Conservation (phyloP, 2,797 vertebrate genomes). For the Sebastes steindachneri region DNA sequence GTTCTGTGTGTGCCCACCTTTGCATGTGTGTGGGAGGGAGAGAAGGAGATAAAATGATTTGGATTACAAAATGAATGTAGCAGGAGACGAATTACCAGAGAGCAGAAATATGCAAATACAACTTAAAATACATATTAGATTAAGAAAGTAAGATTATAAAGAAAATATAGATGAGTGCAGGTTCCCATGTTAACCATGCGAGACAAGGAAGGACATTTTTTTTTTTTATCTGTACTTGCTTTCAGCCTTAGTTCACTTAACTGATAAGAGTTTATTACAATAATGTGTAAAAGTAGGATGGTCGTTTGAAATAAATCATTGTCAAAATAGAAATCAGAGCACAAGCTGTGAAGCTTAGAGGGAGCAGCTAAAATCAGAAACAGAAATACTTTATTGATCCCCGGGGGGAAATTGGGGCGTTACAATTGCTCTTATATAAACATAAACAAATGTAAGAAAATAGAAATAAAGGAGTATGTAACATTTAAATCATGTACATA, state of each 20-base stretch:
- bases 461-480: too few species aligned
- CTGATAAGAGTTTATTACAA: conserved; percentile 17
- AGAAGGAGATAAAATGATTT: not conserved
- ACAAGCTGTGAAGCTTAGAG: not conserved
- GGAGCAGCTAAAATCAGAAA: not conserved
- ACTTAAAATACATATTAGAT: not conserved
- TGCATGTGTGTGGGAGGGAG: not conserved
- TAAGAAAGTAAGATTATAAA: not conserved
- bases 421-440: too few species aligned
- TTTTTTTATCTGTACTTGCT: not conserved
- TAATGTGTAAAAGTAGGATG: not conserved
- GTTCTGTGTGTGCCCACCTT: not conserved
- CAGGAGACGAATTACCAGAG: not conserved
- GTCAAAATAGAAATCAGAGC: not conserved
- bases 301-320: conserved; percentile 17
- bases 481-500: too few species aligned
- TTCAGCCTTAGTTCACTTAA: not conserved
- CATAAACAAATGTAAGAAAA: too few species aligned
- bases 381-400: too few species aligned
- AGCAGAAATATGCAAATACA: not conserved
- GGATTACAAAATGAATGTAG: not conserved
- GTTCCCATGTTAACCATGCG: not conserved
- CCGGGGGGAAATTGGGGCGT: too few species aligned
- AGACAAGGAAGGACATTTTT: conserved; percentile 6
- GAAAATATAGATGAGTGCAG: not conserved